Percentiles rank a stretch among this genome's conserved stretches.
Conservation (phyloP, 1,140 invertebrate species). For the Cyclargus thomasi region DNA sequence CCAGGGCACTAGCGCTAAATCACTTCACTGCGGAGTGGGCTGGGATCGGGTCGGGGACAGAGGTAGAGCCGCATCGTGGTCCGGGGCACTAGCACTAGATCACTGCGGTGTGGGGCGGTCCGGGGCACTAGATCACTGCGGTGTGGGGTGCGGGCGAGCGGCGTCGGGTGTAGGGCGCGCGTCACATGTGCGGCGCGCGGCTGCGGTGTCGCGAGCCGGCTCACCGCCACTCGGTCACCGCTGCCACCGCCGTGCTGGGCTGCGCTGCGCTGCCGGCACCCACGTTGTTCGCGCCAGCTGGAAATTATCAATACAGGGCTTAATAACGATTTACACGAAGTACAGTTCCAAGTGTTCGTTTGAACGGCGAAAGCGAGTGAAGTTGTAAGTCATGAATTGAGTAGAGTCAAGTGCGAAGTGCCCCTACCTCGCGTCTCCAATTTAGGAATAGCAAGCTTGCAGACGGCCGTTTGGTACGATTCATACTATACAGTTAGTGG, state of each 20-base stretch:
- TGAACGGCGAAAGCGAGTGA: no score
- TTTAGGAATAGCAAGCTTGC: no score
- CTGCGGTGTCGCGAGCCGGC: slow-evolving; percentile 28
- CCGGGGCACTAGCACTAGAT: background rate
- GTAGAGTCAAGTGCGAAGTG: no score
- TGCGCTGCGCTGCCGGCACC: slow-evolving; percentile 37
- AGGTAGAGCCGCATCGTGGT: background rate
- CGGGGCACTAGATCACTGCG: background rate
- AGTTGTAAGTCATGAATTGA: no score
- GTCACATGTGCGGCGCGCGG: slow-evolving; percentile 20
- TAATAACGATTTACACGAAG: no score
- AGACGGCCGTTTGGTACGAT: no score
- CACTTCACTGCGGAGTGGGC: slow-evolving; percentile 5
- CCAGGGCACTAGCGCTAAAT: background rate
- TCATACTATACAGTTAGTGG: no score
- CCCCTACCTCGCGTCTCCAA: no score
- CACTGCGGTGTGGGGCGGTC: background rate
- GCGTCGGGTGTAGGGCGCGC: slow-evolving; percentile 16
- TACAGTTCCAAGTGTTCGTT: no score
- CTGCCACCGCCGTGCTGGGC: slow-evolving; percentile 54
- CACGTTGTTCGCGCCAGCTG: slow-evolving; percentile 38
- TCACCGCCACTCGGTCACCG: slow-evolving; percentile 63
- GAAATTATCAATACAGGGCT: background rate
- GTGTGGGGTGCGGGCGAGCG: slow-evolving; percentile 9
- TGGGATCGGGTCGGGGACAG: no score